Conservation (phyloP, 2,797 vertebrate species). For the Argya squamiceps region DNA sequence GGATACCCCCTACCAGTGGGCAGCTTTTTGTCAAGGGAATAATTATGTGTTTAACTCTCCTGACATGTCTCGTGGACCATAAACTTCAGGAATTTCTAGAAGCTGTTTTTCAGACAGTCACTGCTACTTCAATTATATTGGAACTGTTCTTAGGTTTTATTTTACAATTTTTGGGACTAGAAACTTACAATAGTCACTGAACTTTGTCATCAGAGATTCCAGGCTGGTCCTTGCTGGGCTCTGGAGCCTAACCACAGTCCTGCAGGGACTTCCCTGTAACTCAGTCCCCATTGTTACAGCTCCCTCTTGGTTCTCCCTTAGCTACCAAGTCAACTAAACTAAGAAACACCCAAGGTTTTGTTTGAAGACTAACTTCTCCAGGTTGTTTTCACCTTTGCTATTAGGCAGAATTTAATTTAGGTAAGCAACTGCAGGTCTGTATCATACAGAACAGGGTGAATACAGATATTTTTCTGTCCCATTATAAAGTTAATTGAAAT, state of each 20-base stretch:
- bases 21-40: background rate
- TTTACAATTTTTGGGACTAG: background rate
- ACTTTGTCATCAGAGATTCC: background rate
- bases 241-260: background rate
- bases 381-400: background rate
- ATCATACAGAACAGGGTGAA: background rate
- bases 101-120: background rate
- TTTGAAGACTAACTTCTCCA: background rate
- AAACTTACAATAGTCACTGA: background rate
- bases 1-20: background rate
- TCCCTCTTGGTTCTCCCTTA: background rate
- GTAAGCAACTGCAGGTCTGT: background rate
- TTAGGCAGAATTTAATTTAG: background rate
- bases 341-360: background rate
- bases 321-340: background rate
- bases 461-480: background rate
- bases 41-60: background rate
- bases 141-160: background rate
- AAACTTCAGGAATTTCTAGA: background rate
- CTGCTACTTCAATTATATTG: background rate
- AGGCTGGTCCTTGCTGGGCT: background rate
- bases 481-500: background rate
- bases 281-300: rapidly evolving
- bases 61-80: background rate
- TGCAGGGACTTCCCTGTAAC: background rate